Percentiles rank a stretch among this genome's conserved stretches.
phyloP scores from a whole-genome alignment of 2,113 vertebrate genomes.

The Dendropsophus ebraccatus region DNA sequence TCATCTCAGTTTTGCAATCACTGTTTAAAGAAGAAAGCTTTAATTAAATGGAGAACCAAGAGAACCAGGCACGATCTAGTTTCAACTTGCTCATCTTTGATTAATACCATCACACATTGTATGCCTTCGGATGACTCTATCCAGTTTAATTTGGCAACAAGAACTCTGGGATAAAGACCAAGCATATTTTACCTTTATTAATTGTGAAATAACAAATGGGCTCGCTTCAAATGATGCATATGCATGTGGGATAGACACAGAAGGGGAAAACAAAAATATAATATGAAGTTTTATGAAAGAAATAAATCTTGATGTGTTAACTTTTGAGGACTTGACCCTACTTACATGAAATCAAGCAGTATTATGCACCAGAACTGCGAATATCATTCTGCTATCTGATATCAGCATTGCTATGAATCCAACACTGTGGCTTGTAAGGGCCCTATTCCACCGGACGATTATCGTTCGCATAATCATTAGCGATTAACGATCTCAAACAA shows the following conservation, averaged over 20 bases:
- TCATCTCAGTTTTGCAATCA: neutral
- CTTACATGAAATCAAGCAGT: too few relatives aligned
- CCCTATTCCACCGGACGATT: too few relatives aligned
- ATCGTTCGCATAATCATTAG: too few relatives aligned
- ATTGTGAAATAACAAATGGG: neutral
- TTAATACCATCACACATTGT: neutral
- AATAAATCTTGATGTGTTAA: neutral
- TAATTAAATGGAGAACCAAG: conserved; percentile 5
- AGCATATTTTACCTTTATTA: conserved; percentile 1
- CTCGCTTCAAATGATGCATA: neutral
- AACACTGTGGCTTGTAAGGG: too few relatives aligned
- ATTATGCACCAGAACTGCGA: too few relatives aligned
- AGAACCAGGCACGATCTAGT: neutral
- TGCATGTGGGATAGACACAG: neutral
- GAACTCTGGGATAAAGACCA: neutral
- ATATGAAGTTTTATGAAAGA: neutral
- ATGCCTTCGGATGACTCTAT: conserved; percentile 7
- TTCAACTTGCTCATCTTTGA: neutral
- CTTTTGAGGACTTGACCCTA: neutral
- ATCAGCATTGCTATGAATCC: neutral
- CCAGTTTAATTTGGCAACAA: conserved; percentile 30
- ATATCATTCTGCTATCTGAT: too few relatives aligned
- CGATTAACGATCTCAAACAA: too few relatives aligned
- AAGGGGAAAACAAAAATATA: neutral
- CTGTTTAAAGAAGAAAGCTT: neutral